Conservation (phyloP, 2,888 invertebrate genomes). For the Cheilosia vernalis region DNA sequence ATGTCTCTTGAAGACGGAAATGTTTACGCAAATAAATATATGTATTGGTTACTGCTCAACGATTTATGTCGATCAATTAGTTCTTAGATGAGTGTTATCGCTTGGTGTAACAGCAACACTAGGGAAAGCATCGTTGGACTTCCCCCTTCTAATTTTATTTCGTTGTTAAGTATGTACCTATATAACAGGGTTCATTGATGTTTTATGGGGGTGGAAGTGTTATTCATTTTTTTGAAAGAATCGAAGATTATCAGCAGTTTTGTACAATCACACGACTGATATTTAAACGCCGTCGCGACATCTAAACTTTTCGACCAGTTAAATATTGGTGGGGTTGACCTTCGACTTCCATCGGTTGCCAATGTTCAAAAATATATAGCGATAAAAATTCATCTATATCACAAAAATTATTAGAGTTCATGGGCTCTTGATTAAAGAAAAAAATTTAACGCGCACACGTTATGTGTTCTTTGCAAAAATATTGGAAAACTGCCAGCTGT, state of each 20-base stretch:
- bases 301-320: neutral
- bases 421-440: neutral
- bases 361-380: slow-evolving; percentile 1
- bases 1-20: slow-evolving; percentile 41
- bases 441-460: slow-evolving; percentile 5
- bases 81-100: slow-evolving; percentile 28
- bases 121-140: slow-evolving; percentile 3
- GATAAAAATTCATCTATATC: neutral
- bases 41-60: slow-evolving; percentile 36
- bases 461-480: neutral
- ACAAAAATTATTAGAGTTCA: slow-evolving; percentile 21
- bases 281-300: neutral
- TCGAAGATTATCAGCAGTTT: neutral
- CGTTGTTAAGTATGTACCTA: neutral
- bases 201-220: neutral
- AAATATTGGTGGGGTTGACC: slow-evolving; percentile 1
- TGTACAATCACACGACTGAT: neutral
- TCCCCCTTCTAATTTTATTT: neutral
- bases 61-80: slow-evolving; percentile 42
- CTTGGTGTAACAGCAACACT: slow-evolving; percentile 8
- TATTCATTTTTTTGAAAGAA: neutral
- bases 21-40: slow-evolving; percentile 51
- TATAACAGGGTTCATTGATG: neutral
- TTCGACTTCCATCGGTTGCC: neutral
- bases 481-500: slow-evolving; percentile 28